Base-by-base conservation (phyloP, 2,797 vertebrate genomes). In the Capromys pilorides region DNA sequence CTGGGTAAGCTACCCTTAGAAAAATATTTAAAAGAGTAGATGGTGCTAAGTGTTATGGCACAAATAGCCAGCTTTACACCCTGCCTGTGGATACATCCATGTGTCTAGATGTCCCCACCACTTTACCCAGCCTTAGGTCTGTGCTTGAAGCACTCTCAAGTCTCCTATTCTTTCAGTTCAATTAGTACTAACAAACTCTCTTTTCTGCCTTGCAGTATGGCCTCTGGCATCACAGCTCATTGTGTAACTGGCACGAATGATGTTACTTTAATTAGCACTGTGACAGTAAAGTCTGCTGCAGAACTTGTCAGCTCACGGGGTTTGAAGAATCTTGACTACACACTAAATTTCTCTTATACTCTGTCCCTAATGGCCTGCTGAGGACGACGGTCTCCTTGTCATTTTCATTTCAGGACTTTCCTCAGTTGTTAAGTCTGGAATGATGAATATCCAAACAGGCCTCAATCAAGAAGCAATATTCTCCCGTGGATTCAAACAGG, bases 211-310 rank as follows among this genome's bases (percentile, higher is more conserved):
- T 92, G 93, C n/a, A 71, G 6, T 85, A 61, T 45, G 82, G 36
- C 54, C 71, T 39, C 33, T 78, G 85, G 85, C 88, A 59, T 59
- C 75, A 81, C 33, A 79, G 61, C 16, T 80, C 59, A 45, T 28
- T 49, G 16, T 59, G 16, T 78, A 49, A 92, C 78, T 93, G n/a
- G 73, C 45, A 19, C 33, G 54, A 79, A 84, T 73, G 66, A 62
- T 64, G 9, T 33, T 90, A 59, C 91, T 87, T 93, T 96, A 91
- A 93, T 88, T 94, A 94, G 86, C 12, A 83, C 24, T 61, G 1
- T 85, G 39, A 45, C 61, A 84, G n/a, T 75, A 26, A 67, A 62
- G 3, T 77, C 81, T 85, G 19, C 10, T 45, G 28, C 18, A 92
- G 54, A 93, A 82, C 54, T 88, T 89, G 67, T 59, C 81, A 6